phyloP scores from a whole-genome alignment of 92 coral and sea anemone species.

The Zoanthus sansibaricus region DNA sequence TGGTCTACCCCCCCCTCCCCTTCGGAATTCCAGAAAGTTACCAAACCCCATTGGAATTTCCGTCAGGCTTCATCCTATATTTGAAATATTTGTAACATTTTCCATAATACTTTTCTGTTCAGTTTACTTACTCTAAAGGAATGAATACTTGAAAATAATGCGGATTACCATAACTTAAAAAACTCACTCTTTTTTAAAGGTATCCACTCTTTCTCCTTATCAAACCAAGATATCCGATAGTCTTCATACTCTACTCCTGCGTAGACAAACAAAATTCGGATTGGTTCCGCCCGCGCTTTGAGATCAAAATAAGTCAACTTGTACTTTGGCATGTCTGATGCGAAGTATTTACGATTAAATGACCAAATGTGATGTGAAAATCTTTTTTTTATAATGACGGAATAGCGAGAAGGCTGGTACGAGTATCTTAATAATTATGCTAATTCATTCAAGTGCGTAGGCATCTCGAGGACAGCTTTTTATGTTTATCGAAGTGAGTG shows the following conservation, averaged over 20 bases:
- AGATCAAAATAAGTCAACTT: slow-evolving; percentile 28
- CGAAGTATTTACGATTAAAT: not conserved
- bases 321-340: slow-evolving; percentile 17
- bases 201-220: not conserved
- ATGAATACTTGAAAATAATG: not conserved
- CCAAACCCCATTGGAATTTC: too few relatives aligned
- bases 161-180: not conserved
- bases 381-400: not conserved
- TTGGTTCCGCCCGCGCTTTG: slow-evolving; percentile 22
- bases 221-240: not conserved
- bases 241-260: slow-evolving; percentile 2
- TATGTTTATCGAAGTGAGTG: not conserved
- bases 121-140: not conserved
- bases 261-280: slow-evolving; percentile 5
- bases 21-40: too few relatives aligned
- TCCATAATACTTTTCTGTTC: too few relatives aligned
- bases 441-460: not conserved
- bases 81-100: too few relatives aligned
- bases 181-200: not conserved
- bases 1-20: too few relatives aligned
- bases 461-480: not conserved
- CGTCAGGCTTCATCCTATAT: too few relatives aligned
- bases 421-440: not conserved
- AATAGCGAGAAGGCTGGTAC: not conserved
- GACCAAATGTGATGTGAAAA: not conserved